phyloP scores from a whole-genome alignment of 2,113 vertebrate genomes.

The Oophaga pumilio region DNA sequence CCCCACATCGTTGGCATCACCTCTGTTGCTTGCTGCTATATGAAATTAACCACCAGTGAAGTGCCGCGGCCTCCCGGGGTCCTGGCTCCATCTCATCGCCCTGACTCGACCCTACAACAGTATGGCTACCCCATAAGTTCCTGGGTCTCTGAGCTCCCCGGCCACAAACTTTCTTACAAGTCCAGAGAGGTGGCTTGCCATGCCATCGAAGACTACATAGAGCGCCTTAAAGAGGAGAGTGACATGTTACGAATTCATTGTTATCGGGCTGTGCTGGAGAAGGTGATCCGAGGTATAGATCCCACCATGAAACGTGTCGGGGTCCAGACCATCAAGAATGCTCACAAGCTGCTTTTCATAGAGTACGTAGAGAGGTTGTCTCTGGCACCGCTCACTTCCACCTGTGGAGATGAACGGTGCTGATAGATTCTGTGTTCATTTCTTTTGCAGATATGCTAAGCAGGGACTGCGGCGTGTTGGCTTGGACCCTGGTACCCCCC shows the following conservation, averaged over 20 bases:
- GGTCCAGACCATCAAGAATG: conserved; percentile 83
- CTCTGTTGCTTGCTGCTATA: conserved; percentile 90
- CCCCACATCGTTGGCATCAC: conserved; percentile 78
- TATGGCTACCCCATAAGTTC: conserved; percentile 84
- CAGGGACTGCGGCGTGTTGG: conserved; percentile 79
- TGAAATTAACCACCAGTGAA: conserved; percentile 83
- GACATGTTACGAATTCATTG: conserved; percentile 77
- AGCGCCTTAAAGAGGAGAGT: conserved; percentile 69
- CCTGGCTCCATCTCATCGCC: neutral
- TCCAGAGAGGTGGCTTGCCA: conserved; percentile 88
- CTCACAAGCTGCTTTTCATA: conserved; percentile 77
- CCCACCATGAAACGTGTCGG: conserved; percentile 75
- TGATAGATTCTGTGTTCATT: neutral
- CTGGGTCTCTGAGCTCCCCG: conserved; percentile 74
- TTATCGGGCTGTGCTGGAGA: conserved; percentile 85
- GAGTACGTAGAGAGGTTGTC: conserved; percentile 76
- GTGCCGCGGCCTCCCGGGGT: conserved; percentile 62
- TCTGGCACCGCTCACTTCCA: too few relatives aligned
- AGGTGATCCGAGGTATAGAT: conserved; percentile 70
- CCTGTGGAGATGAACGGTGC: too few relatives aligned
- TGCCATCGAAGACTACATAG: conserved; percentile 80
- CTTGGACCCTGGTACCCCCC: conserved; percentile 67
- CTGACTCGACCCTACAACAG: neutral
- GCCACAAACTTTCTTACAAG: conserved; percentile 83
- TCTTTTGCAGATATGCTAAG: conserved; percentile 76